phyloP scores from a whole-genome alignment of 1,140 invertebrate species.

The Trissolcus basalis region DNA sequence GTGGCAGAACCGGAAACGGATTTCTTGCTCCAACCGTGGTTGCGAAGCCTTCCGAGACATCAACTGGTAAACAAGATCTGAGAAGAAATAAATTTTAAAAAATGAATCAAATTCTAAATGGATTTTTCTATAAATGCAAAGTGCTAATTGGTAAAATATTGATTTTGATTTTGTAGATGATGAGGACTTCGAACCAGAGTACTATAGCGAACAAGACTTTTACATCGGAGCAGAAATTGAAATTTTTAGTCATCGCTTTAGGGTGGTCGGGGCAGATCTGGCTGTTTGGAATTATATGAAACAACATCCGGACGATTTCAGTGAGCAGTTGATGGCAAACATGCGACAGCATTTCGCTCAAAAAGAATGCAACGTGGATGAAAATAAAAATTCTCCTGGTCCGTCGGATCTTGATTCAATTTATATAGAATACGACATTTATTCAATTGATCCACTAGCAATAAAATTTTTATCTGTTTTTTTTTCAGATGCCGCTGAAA shows the following conservation, averaged over 20 bases:
- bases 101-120: too few relatives aligned
- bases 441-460: too few relatives aligned
- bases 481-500: too few relatives aligned
- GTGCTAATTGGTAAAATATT: too few relatives aligned
- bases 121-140: too few relatives aligned
- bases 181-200: slow-evolving; percentile 56
- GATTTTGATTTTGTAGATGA: slow-evolving; percentile 13
- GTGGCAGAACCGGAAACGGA: slow-evolving; percentile 82
- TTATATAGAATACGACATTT: too few relatives aligned
- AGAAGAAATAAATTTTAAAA: too few relatives aligned
- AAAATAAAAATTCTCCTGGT: not conserved
- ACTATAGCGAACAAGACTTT: slow-evolving; percentile 82
- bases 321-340: slow-evolving; percentile 78
- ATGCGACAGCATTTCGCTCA: slow-evolving; percentile 78
- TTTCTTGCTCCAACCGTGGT: slow-evolving; percentile 82
- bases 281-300: slow-evolving; percentile 83
- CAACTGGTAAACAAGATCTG: too few relatives aligned
- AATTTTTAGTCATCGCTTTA: slow-evolving; percentile 81
- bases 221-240: slow-evolving; percentile 81
- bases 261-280: slow-evolving; percentile 81
- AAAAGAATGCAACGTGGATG: slow-evolving; percentile 49
- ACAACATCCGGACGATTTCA: slow-evolving; percentile 82
- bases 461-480: too few relatives aligned
- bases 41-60: slow-evolving; percentile 77
- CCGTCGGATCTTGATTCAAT: too few relatives aligned